Percentiles rank a stretch among this genome's conserved stretches.
Conservation (phyloP, 1,140 invertebrate genomes). For the Ptiloglossa arizonensis region DNA sequence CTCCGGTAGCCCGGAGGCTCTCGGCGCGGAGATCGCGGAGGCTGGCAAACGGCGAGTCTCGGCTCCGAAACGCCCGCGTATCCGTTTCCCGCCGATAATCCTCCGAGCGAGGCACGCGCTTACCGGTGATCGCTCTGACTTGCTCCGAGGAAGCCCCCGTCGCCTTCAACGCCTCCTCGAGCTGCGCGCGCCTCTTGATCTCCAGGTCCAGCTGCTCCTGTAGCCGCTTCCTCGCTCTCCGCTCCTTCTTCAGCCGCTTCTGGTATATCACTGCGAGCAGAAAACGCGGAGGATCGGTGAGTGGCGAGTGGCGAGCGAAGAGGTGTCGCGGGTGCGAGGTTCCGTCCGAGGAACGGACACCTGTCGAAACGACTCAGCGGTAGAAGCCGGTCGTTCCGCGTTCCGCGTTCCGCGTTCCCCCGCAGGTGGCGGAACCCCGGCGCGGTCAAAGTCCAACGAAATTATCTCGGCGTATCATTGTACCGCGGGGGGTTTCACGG, state of each 20-base stretch:
- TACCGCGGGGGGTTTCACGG: constrained; percentile 72
- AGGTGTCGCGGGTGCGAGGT: constrained; percentile 19
- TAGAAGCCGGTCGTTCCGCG: too few species aligned
- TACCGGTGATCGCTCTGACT: constrained; percentile 90
- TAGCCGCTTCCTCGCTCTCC: constrained; percentile 89
- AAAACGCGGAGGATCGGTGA: too few species aligned
- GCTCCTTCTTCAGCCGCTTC: constrained; percentile 93
- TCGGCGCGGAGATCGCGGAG: constrained; percentile 37
- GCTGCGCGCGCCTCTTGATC: constrained; percentile 88
- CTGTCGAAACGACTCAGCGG: constrained; percentile 39
- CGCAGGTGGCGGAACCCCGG: constrained; percentile 72
- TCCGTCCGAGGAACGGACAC: constrained; percentile 19
- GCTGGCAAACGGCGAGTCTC: constrained; percentile 10
- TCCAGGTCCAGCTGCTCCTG: constrained; percentile 92
- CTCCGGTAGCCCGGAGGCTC: constrained; percentile 63
- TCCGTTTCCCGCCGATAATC: constrained; percentile 20
- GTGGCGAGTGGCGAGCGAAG: constrained; percentile 83
- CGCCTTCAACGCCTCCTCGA: constrained; percentile 90
- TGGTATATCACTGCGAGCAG: constrained; percentile 90
- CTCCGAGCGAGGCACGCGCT: constrained; percentile 58
- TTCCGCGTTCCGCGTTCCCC: constrained; percentile 44
- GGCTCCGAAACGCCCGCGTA: constrained; percentile 28
- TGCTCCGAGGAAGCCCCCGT: constrained; percentile 89
- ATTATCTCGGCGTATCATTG: constrained; percentile 72
- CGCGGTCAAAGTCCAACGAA: constrained; percentile 65